Evolutionary conservation across 2,113 vertebrate genomes (phyloP).

Genomic region (Bufo bufo): DNA sequence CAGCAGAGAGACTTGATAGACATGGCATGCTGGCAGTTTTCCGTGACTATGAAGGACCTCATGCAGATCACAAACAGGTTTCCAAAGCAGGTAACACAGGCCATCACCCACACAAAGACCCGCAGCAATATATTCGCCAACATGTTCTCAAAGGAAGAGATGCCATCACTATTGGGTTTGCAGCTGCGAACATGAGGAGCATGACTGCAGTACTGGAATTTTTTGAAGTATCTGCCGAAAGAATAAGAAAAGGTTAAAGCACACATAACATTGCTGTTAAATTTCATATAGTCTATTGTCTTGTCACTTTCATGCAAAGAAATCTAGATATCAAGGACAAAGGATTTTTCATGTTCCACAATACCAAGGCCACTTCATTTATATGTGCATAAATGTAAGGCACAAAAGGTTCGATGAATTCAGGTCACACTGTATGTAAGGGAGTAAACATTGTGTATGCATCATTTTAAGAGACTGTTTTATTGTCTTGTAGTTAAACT

Average conservation of each 20-base stretch:
- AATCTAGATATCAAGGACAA: not conserved
- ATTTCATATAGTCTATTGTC: not conserved
- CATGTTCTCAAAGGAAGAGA: slow-evolving; percentile 72
- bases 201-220: slow-evolving; percentile 71
- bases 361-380: too few species aligned
- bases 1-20: slow-evolving; percentile 74
- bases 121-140: slow-evolving; percentile 69
- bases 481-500: too few species aligned
- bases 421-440: too few species aligned
- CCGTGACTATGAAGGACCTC: slow-evolving; percentile 60
- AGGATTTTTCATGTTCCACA: too few species aligned
- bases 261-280: not conserved
- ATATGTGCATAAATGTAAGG: too few species aligned
- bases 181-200: slow-evolving; percentile 71
- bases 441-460: too few species aligned
- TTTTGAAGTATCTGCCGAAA: slow-evolving; percentile 68
- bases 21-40: slow-evolving; percentile 68
- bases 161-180: slow-evolving; percentile 69
- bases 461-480: too few species aligned
- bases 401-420: too few species aligned
- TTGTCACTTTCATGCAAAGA: not conserved
- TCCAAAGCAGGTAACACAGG: slow-evolving; percentile 69
- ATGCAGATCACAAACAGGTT: slow-evolving; percentile 69
- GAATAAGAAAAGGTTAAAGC: not conserved
- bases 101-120: slow-evolving; percentile 70